phyloP scores from a whole-genome alignment of 2,797 vertebrate genomes.

The Glossophaga mutica region DNA sequence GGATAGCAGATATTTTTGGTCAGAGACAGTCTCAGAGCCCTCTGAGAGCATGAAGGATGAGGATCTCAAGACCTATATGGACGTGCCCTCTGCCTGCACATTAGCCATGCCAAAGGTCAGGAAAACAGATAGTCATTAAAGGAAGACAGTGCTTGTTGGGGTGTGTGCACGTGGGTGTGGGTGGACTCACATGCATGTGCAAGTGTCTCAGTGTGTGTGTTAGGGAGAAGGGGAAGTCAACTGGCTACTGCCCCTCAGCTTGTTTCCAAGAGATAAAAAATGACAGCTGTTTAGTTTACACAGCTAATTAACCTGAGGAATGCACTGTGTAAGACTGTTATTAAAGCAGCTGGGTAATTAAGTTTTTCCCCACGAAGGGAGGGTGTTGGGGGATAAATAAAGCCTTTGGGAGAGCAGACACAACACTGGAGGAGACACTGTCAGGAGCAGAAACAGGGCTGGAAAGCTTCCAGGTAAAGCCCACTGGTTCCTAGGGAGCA shows the following conservation, averaged over 20 bases:
- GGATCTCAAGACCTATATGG: too few species aligned
- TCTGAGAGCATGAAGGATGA: background rate
- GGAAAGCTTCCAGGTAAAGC: background rate
- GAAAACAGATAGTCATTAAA: background rate
- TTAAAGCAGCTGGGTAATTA: conserved; percentile 52
- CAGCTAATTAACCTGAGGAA: conserved; percentile 48
- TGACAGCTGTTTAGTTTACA: conserved; percentile 49
- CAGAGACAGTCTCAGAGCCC: background rate
- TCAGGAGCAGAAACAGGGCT: background rate
- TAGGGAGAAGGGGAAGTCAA: background rate
- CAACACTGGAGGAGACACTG: background rate
- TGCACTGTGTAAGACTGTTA: conserved; percentile 20
- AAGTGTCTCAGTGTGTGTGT: background rate
- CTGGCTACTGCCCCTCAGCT: background rate
- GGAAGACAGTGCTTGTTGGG: background rate
- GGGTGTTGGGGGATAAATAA: background rate
- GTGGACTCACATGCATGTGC: background rate
- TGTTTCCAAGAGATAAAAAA: conserved; percentile 36
- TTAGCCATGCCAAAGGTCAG: background rate
- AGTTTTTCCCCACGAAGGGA: background rate
- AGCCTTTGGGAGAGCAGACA: background rate
- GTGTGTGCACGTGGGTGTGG: background rate
- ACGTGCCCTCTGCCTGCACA: background rate
- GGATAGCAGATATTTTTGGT: background rate
- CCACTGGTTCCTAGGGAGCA: background rate